phyloP scores from a whole-genome alignment of 2,113 vertebrate genomes.

The Leucoraja erinaceus region DNA sequence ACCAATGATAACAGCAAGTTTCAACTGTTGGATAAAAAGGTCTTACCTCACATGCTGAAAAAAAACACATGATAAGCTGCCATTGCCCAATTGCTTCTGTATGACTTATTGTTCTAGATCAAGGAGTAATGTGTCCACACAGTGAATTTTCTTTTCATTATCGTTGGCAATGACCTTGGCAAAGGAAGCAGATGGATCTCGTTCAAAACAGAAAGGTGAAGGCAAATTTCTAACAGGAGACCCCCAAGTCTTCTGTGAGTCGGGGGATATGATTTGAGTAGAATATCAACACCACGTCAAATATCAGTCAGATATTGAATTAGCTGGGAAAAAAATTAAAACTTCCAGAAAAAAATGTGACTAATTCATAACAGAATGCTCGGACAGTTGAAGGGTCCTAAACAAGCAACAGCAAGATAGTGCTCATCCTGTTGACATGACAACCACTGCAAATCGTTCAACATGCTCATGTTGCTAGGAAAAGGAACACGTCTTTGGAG shows the following conservation, averaged over 20 bases:
- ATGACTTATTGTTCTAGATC: not conserved
- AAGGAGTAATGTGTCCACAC: not conserved
- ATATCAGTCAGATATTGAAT: not conserved
- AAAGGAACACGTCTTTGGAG: not conserved
- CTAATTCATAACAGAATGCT: not conserved
- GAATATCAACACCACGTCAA: not conserved
- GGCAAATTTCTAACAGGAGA: not conserved
- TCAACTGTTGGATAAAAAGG: not conserved
- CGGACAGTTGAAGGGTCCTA: not conserved
- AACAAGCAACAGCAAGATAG: too few species aligned
- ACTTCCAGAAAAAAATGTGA: not conserved
- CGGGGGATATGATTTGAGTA: not conserved
- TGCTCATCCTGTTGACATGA: not conserved
- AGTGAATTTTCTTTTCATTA: too few species aligned
- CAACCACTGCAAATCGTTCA: not conserved
- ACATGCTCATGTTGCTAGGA: not conserved
- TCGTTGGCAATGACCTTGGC: too few species aligned
- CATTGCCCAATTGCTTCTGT: not conserved
- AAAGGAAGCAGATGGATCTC: too few species aligned
- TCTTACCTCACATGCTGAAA: not conserved
- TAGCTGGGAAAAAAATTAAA: not conserved
- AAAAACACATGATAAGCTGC: not conserved
- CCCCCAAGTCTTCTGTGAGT: not conserved
- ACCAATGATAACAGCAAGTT: too few species aligned
- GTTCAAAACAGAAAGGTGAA: too few species aligned